Evolutionary conservation across 2,797 vertebrate species (phyloP), one percentile per base, ranked within the genome.

Genomic region (Neomorphus geoffroyi): DNA sequence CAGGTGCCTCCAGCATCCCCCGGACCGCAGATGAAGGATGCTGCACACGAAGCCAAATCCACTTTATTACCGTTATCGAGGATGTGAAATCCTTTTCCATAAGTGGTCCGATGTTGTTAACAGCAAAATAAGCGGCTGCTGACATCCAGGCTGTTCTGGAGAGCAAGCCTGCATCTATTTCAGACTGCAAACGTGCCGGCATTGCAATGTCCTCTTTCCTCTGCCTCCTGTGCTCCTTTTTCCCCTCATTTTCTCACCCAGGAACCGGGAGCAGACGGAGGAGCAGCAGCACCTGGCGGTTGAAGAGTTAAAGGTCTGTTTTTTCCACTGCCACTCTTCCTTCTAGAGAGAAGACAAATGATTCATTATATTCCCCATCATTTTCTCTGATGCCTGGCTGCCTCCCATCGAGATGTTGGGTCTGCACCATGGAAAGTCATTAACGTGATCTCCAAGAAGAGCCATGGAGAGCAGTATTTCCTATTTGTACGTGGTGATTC

Each of bases 301-400:
- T 60, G 78, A 92, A 64, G 96, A 80, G 93, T 93, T 92, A 94
- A 94, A 33, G n/a, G 79, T 54, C 78, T 85, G 51, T 32, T 77
- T 87, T 86, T 92, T 85, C 41, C 39, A 16, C 78, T 2, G 27
- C 81, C 78, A 67, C 81, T 94, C 87, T 94, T 85, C 57, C 84
- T 89, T 93, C 81, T 71, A n/a, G 60, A 45, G 67, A 89, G 81
- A 96, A 96, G 95, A 95, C 92, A 94, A 96, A 96, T 88, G 95
- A 88, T 92, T 96, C 92, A 94, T 96, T 96, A 92, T 53, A 71
- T 80, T 95, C 81, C 79, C 89, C 91, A 90, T 94, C 89, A 93
- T 93, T 94, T 95, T 80, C n/a, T 9, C 95, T 91, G 94, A 89
- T 91, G 95, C 89, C 89, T 96, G 94, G 84, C 95, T 96, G 93